Evolutionary conservation across 2,113 vertebrate genomes (phyloP).

Genomic region (Tetraodon nigroviridis): DNA sequence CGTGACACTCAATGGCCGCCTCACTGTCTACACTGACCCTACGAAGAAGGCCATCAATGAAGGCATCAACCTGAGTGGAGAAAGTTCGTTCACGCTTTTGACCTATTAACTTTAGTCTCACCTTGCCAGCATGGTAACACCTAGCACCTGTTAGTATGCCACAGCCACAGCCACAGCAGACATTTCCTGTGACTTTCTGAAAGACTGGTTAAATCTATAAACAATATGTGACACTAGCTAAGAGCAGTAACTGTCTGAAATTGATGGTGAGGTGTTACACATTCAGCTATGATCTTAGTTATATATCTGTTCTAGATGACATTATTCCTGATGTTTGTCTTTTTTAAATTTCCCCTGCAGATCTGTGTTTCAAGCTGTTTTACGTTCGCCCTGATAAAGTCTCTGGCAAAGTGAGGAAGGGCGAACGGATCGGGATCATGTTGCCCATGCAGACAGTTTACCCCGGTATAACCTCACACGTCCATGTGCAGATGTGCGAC

Average conservation of each 20-base stretch:
- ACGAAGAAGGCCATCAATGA: conserved; percentile 22
- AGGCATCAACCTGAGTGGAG: conserved; percentile 40
- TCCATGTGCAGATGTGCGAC: conserved; percentile 56
- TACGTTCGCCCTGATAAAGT: conserved; percentile 25
- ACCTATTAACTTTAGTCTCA: background rate
- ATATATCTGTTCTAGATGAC: too few relatives aligned
- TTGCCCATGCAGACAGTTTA: conserved; percentile 51
- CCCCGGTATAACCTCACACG: conserved; percentile 42
- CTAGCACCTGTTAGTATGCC: background rate
- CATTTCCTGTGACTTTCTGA: too few relatives aligned
- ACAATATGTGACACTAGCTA: too few relatives aligned
- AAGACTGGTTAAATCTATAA: too few relatives aligned
- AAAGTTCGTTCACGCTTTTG: conserved; percentile 17
- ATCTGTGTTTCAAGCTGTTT: conserved; percentile 52
- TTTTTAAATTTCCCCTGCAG: conserved; percentile 6
- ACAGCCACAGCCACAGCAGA: too few relatives aligned
- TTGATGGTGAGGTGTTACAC: too few relatives aligned
- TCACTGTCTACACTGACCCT: conserved; percentile 24
- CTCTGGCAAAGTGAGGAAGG: conserved; percentile 7
- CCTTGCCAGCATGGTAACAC: background rate
- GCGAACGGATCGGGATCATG: conserved; percentile 42
- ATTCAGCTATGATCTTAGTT: too few relatives aligned
- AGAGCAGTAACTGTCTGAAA: too few relatives aligned
- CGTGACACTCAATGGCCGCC: conserved; percentile 1
- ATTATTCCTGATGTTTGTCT: too few relatives aligned